Base-by-base conservation (phyloP, 2,888 invertebrate genomes). In the Drosophila nr. medialis region DNA sequence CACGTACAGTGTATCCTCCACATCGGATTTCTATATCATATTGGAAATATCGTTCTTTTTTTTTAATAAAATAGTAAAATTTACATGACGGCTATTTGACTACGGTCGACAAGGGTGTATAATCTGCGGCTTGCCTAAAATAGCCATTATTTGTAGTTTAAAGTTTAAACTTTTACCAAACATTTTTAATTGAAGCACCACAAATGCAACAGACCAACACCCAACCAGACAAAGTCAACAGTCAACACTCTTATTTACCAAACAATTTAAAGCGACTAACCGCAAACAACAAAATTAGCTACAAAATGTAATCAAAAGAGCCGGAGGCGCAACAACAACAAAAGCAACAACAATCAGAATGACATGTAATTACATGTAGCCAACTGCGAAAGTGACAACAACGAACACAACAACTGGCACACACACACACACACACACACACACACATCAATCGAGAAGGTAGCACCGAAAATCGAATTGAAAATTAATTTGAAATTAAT, bases 401-500 rank as follows among this genome's bases (percentile, higher is more conserved):
- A 69, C 53, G 30, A 49, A 49, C 71, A 51, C 59, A 68, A 66
- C 42, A 71, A 72, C 53, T 48, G 45, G 24, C 45, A 45, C 45
- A 45, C 45, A 45, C 45, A 21, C 7, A 45, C 11, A 18, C 38
- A 21, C 11, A 6, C n/a, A 11, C 6, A 63, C 29, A 24, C n/a
- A 62, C 56, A 66, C n/a, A 64, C 50, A 60, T 60, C 65, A 62
- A 64, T 42, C 49, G 48, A 72, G 61, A 66, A 49, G 71, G 63
- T 60, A 63, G 67, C 61, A 36, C 62, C 64, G 66, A 71, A 85
- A 83, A 78, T 77, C 75, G 86, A 84, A 89, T 89, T 86, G 83
- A 86, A 88, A 86, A 88, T 90, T 90, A 86, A 86, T 86, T 86
- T 77, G 21, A 88, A 87, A 86, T 87, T 89, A 89, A 86, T 86